phyloP scores from a whole-genome alignment of 2,888 invertebrate genomes.

The Beris morrisii region DNA sequence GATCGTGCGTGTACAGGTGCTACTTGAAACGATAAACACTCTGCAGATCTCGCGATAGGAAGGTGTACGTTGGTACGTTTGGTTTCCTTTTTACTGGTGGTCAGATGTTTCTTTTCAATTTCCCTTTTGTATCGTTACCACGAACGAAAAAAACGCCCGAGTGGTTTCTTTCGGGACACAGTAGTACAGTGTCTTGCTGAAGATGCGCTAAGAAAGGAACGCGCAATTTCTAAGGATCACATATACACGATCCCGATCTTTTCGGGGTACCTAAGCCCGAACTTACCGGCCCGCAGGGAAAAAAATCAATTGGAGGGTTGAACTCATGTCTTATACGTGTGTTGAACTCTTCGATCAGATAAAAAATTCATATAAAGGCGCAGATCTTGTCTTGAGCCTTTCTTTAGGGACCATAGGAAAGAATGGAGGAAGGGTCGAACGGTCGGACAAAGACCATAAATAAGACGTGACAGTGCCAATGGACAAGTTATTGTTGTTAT shows the following conservation, averaged over 20 bases:
- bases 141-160: not conserved
- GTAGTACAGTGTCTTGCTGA: constrained; percentile 26
- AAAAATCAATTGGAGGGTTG: constrained; percentile 35
- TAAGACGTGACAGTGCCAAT: constrained; percentile 39
- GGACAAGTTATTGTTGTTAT: constrained; percentile 38
- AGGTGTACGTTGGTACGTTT: constrained; percentile 25
- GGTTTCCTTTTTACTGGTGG: constrained; percentile 36
- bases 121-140: constrained; percentile 16
- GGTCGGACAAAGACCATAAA: constrained; percentile 36
- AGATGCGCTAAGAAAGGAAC: constrained; percentile 15
- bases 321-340: constrained; percentile 26
- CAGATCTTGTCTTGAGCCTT: constrained; percentile 12
- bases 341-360: constrained; percentile 37
- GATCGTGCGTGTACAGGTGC: constrained; percentile 40
- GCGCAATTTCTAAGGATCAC: constrained; percentile 1
- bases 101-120: constrained; percentile 34
- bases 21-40: constrained; percentile 35
- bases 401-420: constrained; percentile 8
- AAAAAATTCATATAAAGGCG: constrained; percentile 28
- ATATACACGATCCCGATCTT: constrained; percentile 1
- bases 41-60: constrained; percentile 34
- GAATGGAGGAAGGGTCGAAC: constrained; percentile 8
- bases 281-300: constrained; percentile 3
- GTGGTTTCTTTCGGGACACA: not conserved
- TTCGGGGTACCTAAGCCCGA: not conserved